These are phyloP conservation scores for Oscheius sp. DNA, from an alignment of 2,888 invertebrate genomes.

Conservation along the genomic window DNA sequence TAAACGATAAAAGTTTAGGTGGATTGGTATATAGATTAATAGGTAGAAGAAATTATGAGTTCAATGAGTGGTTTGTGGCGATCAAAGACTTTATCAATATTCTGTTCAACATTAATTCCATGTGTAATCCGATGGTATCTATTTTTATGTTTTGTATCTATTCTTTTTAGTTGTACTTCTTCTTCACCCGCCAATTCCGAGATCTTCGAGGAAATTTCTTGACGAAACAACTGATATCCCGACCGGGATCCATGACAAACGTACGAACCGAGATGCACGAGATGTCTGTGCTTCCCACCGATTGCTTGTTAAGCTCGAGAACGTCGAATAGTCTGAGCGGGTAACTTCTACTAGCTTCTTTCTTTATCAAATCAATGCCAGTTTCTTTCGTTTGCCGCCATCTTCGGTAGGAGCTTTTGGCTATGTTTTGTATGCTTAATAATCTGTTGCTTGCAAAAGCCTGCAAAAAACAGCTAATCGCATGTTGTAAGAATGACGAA, in stretches of 20 bases:
- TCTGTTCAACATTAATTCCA: constrained; percentile 68
- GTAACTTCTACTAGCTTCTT: neutral
- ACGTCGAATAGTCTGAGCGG: too few species aligned
- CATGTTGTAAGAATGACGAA: too few species aligned
- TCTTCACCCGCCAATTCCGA: constrained; percentile 69
- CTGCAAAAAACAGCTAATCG: too few species aligned
- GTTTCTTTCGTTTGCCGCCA: neutral
- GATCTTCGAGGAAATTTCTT: constrained; percentile 56
- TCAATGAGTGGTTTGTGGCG: constrained; percentile 56
- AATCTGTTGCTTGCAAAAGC: neutral
- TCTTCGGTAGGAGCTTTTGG: neutral
- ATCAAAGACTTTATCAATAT: constrained; percentile 67
- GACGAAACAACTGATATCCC: constrained; percentile 37
- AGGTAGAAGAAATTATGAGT: constrained; percentile 52
- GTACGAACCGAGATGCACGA: constrained; percentile 24
- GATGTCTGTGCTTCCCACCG: too few species aligned
- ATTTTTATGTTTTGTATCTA: too few species aligned
- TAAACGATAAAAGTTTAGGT: too few species aligned
- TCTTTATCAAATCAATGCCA: neutral
- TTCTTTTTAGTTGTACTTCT: constrained; percentile 63
- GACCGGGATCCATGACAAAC: constrained; percentile 1
- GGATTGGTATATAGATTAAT: constrained; percentile 65
- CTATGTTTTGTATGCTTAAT: neutral
- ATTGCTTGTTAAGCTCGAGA: too few species aligned
- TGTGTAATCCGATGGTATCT: constrained; percentile 66